A percentile compares a stretch with the other conserved stretches of the same genome.
phyloP scores from a whole-genome alignment of 2,113 vertebrate species.

The Chloropsis hardwickii region DNA sequence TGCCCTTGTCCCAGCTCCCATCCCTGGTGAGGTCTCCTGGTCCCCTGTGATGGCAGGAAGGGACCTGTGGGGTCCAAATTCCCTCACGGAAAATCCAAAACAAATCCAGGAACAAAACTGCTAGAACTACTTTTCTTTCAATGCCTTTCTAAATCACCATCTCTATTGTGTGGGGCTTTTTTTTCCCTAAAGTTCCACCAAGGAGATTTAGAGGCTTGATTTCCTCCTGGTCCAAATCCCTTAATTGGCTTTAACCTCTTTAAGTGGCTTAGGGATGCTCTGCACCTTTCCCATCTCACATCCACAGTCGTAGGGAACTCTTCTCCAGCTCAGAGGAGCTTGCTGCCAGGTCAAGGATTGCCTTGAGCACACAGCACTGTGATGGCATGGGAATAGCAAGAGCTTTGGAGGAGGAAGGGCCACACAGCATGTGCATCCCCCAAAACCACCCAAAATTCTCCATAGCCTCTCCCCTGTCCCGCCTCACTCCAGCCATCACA shows the following conservation, averaged over 20 bases:
- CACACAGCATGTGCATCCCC: rapidly evolving
- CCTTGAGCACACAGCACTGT: rapidly evolving
- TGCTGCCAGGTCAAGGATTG: not conserved
- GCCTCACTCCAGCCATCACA: not conserved
- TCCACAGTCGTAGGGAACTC: rapidly evolving
- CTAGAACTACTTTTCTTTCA: not conserved
- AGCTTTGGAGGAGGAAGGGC: not conserved
- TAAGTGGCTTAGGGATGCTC: conserved; percentile 15
- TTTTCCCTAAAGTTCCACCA: not conserved
- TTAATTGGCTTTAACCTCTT: conserved; percentile 49
- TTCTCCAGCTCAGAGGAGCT: not conserved
- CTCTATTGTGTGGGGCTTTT: not conserved
- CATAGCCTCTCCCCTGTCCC: not conserved
- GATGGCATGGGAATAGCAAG: not conserved
- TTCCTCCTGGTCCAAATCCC: conserved; percentile 33
- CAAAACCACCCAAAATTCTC: not conserved
- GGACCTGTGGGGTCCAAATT: not conserved
- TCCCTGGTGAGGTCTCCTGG: rapidly evolving
- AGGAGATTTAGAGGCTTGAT: conserved; percentile 13
- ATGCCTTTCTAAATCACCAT: not conserved
- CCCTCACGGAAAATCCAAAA: not conserved
- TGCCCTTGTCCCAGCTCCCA: not conserved
- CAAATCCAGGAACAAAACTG: not conserved
- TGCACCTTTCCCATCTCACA: not conserved
- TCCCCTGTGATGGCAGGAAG: not conserved